These are phyloP conservation scores for Columba janthina DNA, from an alignment of 2,113 vertebrate species.

Conservation along the genomic window DNA sequence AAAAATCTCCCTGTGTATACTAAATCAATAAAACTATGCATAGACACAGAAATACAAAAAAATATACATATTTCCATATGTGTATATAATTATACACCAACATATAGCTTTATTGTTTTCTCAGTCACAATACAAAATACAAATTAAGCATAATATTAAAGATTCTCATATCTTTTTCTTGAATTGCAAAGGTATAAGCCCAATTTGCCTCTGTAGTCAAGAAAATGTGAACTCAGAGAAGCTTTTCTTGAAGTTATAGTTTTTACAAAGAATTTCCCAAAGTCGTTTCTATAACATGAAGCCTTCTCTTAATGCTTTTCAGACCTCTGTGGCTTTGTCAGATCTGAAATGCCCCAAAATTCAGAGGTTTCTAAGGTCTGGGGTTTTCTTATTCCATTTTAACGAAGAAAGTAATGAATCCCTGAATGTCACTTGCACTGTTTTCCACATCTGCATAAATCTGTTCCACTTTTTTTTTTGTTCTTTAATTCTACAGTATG, in stretches of 20 bases:
- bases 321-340: neutral
- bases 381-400: neutral
- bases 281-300: neutral
- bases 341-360: neutral
- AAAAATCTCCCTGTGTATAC: neutral
- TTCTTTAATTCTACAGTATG: neutral
- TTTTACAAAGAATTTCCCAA: neutral
- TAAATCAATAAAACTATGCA: neutral
- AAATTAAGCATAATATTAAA: neutral
- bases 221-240: neutral
- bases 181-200: neutral
- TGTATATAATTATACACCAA: neutral
- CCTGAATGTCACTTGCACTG: neutral
- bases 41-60: neutral
- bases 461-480: neutral
- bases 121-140: neutral
- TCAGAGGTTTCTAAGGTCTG: neutral
- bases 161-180: neutral
- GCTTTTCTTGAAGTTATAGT: neutral
- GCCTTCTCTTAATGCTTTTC: neutral
- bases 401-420: neutral
- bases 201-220: neutral
- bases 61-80: fast-evolving
- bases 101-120: neutral
- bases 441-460: neutral